Percentiles rank a stretch among this genome's conserved stretches.
These are phyloP conservation scores for Platyscelio sp. DNA, from an alignment of 2,888 invertebrate genomes.

Conservation along the genomic window DNA sequence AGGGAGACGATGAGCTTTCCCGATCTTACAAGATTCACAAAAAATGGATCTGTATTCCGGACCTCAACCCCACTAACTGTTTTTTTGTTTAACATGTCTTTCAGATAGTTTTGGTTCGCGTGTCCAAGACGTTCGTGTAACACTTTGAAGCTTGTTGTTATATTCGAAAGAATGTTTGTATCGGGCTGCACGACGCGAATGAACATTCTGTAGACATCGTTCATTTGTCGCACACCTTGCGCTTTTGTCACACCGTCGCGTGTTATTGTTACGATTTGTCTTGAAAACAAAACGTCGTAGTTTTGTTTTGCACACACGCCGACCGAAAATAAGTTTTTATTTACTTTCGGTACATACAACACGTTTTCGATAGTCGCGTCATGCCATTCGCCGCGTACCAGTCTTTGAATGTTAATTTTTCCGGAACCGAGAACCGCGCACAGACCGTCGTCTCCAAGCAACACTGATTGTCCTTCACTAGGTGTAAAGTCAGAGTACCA, in stretches of 20 bases:
- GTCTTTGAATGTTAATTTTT: slow-evolving; percentile 17
- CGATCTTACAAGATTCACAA: slow-evolving; percentile 74
- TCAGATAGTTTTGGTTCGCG: slow-evolving; percentile 24
- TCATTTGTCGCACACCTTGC: slow-evolving; percentile 2
- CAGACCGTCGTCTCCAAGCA: slow-evolving; percentile 59
- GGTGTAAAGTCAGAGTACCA: slow-evolving; percentile 63
- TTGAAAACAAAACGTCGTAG: background rate
- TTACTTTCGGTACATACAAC: slow-evolving; percentile 28
- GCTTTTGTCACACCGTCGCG: background rate
- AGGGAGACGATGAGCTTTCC: slow-evolving; percentile 70
- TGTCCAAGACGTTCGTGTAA: slow-evolving; percentile 36
- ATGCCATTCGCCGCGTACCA: slow-evolving; percentile 14
- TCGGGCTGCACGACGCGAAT: background rate
- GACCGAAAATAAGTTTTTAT: slow-evolving; percentile 44
- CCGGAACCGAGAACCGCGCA: slow-evolving; percentile 5
- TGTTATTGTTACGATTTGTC: background rate
- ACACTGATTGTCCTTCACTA: slow-evolving; percentile 20
- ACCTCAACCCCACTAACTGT: slow-evolving; percentile 26
- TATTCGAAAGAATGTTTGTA: background rate
- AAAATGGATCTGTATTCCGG: slow-evolving; percentile 54
- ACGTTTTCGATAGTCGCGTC: slow-evolving; percentile 21
- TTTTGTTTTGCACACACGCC: slow-evolving; percentile 22
- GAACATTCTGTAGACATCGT: slow-evolving; percentile 20
- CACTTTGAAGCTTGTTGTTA: background rate
- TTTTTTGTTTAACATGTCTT: slow-evolving; percentile 23